phyloP scores from a whole-genome alignment of 2,888 invertebrate genomes.

The Synergus japonicus region DNA sequence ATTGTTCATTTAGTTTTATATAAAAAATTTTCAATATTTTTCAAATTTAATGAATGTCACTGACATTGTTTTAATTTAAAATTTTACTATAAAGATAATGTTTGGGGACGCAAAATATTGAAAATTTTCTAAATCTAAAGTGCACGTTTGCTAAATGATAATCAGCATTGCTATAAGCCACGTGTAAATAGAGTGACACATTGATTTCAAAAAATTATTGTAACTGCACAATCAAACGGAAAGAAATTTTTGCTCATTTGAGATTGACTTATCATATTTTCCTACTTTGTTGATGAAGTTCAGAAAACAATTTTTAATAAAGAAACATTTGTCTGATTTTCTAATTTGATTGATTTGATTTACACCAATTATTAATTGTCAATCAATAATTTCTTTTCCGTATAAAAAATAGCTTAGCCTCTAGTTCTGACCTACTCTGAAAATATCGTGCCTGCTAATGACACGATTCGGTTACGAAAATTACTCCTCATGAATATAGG shows the following conservation, averaged over 20 bases:
- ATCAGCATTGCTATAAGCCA: background rate
- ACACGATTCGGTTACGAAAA: slow-evolving; percentile 40
- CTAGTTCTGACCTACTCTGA: slow-evolving; percentile 22
- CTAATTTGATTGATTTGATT: background rate
- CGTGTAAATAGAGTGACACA: background rate
- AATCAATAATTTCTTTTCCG: background rate
- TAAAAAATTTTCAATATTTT: background rate
- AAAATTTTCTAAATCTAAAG: background rate
- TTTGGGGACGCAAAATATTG: background rate
- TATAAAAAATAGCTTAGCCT: slow-evolving; percentile 4
- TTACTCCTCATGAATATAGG: slow-evolving; percentile 64
- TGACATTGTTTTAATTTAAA: background rate
- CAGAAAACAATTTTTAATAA: no score
- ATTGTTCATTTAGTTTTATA: background rate
- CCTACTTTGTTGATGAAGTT: no score
- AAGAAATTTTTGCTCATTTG: background rate
- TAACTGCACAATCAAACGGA: background rate
- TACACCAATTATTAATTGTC: background rate
- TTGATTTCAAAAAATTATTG: background rate
- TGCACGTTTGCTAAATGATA: background rate
- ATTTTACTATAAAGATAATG: background rate
- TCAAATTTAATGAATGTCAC: background rate
- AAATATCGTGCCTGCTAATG: slow-evolving; percentile 37
- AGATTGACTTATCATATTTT: background rate
- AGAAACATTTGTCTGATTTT: no score